Conservation (phyloP, 2,113 vertebrate genomes). For the Labrus mixtus region DNA sequence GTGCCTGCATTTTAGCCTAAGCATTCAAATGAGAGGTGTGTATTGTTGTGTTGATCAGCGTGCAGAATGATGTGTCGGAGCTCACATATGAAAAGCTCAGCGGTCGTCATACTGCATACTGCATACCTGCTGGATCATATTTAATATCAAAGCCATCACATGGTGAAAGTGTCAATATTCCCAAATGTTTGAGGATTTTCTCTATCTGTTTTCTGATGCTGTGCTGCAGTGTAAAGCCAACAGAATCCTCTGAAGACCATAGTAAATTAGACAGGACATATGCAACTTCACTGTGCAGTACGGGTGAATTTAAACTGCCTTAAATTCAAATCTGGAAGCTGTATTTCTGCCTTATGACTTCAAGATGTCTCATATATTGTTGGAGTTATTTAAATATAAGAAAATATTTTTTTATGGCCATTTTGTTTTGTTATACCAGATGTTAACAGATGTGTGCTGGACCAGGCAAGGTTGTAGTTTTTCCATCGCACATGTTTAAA, state of each 20-base stretch:
- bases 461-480: neutral
- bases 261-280: neutral
- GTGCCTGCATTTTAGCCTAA: conserved; percentile 33
- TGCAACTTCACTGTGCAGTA: neutral
- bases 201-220: no score
- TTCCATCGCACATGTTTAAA: no score
- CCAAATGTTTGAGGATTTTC: no score
- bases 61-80: neutral
- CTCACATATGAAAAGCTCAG: neutral
- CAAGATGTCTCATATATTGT: conserved; percentile 3
- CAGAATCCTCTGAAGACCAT: no score
- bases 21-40: conserved; percentile 16
- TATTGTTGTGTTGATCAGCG: neutral
- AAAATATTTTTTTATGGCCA: neutral
- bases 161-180: no score
- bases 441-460: neutral
- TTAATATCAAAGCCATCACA: no score
- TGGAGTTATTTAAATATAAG: neutral
- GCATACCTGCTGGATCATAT: no score
- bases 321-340: conserved; percentile 18
- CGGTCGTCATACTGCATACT: no score
- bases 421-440: neutral
- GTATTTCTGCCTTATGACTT: neutral
- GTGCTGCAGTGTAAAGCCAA: no score
- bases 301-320: neutral